Base-by-base conservation (phyloP, 2,888 invertebrate species). In the Sicus ferrugineus region DNA sequence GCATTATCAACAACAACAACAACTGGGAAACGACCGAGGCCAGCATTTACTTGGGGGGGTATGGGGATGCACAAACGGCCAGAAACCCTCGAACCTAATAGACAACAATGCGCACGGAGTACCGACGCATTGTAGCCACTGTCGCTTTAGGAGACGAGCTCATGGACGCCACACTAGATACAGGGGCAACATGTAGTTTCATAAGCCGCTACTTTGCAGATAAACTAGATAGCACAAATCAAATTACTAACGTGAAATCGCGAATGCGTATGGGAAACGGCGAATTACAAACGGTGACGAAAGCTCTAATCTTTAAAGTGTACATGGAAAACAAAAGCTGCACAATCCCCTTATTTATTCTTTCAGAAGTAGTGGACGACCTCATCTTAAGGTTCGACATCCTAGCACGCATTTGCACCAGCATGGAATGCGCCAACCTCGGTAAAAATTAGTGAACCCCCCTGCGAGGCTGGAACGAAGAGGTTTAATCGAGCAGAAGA, bases 111-210 rank as follows among this genome's bases (percentile, higher is more conserved):
- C 52, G 23, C 52, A 11, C 19, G 21, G 9, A 52, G 19, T 9
- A 52, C 4, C 52, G 52, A 23, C 52, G 52, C 23, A 52, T 52
- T 52, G 52, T 52, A 4, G 52, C 52, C 21, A 52, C 23, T 19
- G 19, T 52, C 52, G 52, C 52, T 23, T 3, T 52, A 11, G 52
- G 19, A 19, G 52, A 52, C 21, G 52, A 52, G 23, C 52, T 52
- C 21, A 52, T 52, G 52, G 11, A 52, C 52, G 52, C 52, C 23
- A 52, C 52, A 9, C 52, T 52, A 3, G 52, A 52, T 21, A 52
- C 52, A 5, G 52, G 52, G 23, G 21, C 21, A 19, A 52, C 52
- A 21, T 23, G 52, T 21, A 52, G 52, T 11, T 52, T 52, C 52
- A 52, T 52, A 21, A 23, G 23, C 19, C n/a, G 52, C 23, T 23